Percentiles rank a stretch among this genome's conserved stretches.
Conservation (phyloP, 2,888 invertebrate species). For the Calameuta filiformis region DNA sequence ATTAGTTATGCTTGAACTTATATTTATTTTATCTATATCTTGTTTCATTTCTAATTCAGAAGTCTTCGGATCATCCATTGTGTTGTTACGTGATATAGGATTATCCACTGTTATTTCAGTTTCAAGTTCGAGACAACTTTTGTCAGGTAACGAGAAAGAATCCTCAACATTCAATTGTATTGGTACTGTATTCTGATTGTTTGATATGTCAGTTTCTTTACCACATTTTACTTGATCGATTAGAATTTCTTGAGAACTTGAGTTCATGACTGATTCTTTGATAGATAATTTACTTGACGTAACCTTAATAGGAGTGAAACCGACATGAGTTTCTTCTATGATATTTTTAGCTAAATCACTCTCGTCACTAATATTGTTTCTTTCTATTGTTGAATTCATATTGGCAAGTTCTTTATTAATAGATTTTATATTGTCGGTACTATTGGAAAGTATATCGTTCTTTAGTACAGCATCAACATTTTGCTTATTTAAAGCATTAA, state of each 20-base stretch:
- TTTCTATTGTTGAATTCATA: background rate
- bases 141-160: background rate
- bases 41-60: background rate
- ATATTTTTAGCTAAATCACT: background rate
- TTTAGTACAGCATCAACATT: background rate
- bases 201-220: background rate
- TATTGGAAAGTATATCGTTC: background rate
- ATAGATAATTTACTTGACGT: background rate
- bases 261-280: background rate
- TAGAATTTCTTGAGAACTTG: background rate
- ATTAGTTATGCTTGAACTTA: background rate
- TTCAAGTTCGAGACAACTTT: background rate
- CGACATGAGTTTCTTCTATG: background rate
- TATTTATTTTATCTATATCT: background rate
- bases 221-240: background rate
- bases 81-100: too few relatives aligned
- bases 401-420: background rate
- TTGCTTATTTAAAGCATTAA: background rate
- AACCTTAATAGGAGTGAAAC: background rate
- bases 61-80: background rate
- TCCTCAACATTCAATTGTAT: background rate
- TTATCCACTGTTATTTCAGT: background rate
- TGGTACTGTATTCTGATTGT: background rate
- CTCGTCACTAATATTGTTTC: background rate
- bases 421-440: background rate